Percentiles rank a stretch among this genome's conserved stretches.
phyloP scores from a whole-genome alignment of 2,888 invertebrate genomes.

The Leucophenga maculata region DNA sequence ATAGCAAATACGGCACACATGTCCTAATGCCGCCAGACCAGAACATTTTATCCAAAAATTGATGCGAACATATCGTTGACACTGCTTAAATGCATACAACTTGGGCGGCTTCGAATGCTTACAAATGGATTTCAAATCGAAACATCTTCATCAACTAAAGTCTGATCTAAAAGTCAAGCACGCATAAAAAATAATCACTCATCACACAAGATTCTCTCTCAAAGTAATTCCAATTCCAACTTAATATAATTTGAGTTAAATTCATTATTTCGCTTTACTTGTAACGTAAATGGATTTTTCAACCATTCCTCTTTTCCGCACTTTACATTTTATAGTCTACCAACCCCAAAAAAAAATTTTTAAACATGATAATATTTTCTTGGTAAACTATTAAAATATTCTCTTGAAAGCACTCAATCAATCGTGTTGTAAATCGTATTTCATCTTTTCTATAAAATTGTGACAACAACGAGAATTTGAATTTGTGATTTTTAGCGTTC shows the following conservation, averaged over 20 bases:
- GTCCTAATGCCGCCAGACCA: slow-evolving; percentile 3
- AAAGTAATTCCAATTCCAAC: slow-evolving; percentile 21
- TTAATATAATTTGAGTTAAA: slow-evolving; percentile 50
- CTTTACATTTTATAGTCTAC: too few relatives aligned
- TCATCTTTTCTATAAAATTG: too few relatives aligned
- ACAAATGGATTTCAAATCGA: background rate
- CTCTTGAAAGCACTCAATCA: too few relatives aligned
- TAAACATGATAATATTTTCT: too few relatives aligned
- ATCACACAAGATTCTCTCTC: background rate
- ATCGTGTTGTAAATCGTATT: too few relatives aligned
- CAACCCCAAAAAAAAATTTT: too few relatives aligned
- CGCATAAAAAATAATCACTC: background rate
- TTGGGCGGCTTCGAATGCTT: background rate
- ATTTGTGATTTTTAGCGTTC: too few relatives aligned
- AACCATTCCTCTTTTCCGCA: too few relatives aligned
- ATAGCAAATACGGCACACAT: background rate
- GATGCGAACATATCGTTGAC: background rate
- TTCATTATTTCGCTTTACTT: slow-evolving; percentile 63
- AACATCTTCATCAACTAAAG: background rate
- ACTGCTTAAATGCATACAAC: background rate
- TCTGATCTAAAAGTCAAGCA: slow-evolving; percentile 4
- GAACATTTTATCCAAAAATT: slow-evolving; percentile 4
- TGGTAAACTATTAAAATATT: too few relatives aligned
- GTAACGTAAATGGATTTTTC: slow-evolving; percentile 56
- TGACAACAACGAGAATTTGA: too few relatives aligned